Conservation (phyloP, 2,888 invertebrate genomes). For the Spodoptera exigua region DNA sequence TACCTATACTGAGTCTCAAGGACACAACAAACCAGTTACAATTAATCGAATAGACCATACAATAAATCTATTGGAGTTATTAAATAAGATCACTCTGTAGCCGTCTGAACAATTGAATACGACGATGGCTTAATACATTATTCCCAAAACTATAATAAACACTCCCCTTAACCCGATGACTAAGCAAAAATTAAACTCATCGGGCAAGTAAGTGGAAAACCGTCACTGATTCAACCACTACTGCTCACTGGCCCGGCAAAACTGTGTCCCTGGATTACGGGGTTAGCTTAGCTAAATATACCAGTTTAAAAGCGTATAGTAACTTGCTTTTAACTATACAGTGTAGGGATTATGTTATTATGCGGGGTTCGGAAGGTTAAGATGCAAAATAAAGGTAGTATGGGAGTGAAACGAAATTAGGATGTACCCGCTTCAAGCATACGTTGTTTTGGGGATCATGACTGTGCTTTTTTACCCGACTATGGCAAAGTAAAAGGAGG, state of each 20-base stretch:
- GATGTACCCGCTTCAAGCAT: background rate
- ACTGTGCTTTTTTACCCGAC: too few relatives aligned
- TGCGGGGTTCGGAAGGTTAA: constrained; percentile 19
- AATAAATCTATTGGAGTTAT: too few relatives aligned
- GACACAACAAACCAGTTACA: too few relatives aligned
- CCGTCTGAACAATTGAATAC: too few relatives aligned
- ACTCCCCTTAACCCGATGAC: constrained; percentile 36
- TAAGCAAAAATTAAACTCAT: constrained; percentile 49
- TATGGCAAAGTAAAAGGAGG: too few relatives aligned
- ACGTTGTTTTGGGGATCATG: too few relatives aligned
- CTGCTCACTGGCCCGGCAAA: constrained; percentile 57
- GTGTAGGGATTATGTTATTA: constrained; percentile 28
- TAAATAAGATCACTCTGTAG: too few relatives aligned
- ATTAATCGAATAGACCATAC: too few relatives aligned
- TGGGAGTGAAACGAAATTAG: background rate
- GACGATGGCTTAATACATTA: constrained; percentile 10
- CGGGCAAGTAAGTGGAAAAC: constrained; percentile 28
- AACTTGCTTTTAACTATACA: constrained; percentile 38
- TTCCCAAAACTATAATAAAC: constrained; percentile 21
- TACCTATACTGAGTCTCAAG: too few relatives aligned
- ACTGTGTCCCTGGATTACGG: constrained; percentile 54
- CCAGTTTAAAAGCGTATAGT: constrained; percentile 37
- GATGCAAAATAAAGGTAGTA: constrained; percentile 3
- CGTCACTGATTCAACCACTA: constrained; percentile 37
- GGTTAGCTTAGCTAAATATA: constrained; percentile 42